Conservation (phyloP, 2,113 vertebrate genomes). For the Ahaetulla prasina region DNA sequence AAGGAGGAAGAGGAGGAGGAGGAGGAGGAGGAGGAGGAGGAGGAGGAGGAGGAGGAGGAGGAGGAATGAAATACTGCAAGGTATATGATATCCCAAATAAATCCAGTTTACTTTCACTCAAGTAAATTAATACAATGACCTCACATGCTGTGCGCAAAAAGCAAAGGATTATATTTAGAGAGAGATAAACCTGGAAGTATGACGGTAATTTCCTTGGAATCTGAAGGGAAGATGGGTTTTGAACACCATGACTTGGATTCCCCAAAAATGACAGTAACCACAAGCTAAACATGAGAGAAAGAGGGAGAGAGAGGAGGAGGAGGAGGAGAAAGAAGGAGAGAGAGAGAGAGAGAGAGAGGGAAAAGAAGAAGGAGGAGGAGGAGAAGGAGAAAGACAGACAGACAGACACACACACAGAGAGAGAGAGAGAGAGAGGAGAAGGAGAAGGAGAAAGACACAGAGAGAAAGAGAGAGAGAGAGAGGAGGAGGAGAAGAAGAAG, state of each 20-base stretch:
- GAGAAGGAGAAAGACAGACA: fast-evolving
- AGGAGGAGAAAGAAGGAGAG: background rate
- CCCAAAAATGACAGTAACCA: background rate
- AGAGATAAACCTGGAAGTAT: background rate
- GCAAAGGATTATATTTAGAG: background rate
- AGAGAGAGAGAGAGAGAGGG: background rate
- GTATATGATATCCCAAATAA: background rate
- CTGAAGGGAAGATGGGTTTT: background rate
- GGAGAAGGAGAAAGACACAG: background rate
- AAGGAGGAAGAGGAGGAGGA: too few relatives aligned
- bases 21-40: background rate
- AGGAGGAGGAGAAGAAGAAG: too few relatives aligned
- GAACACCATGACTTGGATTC: too few relatives aligned
- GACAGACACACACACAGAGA: too few relatives aligned
- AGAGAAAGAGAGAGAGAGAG: background rate
- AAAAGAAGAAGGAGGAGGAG: too few relatives aligned
- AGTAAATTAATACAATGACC: background rate
- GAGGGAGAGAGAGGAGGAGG: too few relatives aligned
- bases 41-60: background rate
- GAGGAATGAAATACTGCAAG: background rate
- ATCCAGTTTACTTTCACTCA: background rate
- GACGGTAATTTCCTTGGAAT: background rate
- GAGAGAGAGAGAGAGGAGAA: too few relatives aligned
- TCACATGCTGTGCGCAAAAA: background rate
- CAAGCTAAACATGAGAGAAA: background rate